Percentiles rank a stretch among this genome's conserved stretches.
These are phyloP conservation scores for Minunthozetes semirufus DNA, from an alignment of 2,888 invertebrate genomes.

Conservation along the genomic window DNA sequence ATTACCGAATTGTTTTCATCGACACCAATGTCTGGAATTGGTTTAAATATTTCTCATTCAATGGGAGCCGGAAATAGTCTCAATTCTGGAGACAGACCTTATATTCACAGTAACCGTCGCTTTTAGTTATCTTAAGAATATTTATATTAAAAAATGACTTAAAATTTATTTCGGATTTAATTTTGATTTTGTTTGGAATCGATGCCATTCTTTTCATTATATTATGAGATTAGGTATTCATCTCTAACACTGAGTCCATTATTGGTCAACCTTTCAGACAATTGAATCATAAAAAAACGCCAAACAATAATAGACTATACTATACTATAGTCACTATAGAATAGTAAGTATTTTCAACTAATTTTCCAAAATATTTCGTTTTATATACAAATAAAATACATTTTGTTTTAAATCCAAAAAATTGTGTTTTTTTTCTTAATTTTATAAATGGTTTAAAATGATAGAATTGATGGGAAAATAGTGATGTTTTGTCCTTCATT, in stretches of 20 bases:
- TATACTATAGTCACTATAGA: no score
- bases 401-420: no score
- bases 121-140: neutral
- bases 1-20: neutral
- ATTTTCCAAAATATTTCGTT: no score
- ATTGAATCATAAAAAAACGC: no score
- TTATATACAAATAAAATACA: no score
- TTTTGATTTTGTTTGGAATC: neutral
- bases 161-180: neutral
- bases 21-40: neutral
- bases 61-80: neutral
- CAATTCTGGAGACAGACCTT: neutral
- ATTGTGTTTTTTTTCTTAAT: no score
- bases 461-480: no score
- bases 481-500: no score
- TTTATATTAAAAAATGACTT: neutral
- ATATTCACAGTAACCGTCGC: neutral
- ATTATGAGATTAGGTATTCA: neutral
- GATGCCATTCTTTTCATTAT: neutral
- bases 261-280: no score
- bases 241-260: neutral
- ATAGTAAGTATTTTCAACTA: no score
- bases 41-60: neutral
- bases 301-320: no score
- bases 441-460: no score